These are phyloP conservation scores for Lasius fuliginosus DNA, from an alignment of 2,888 invertebrate genomes.

Conservation along the genomic window DNA sequence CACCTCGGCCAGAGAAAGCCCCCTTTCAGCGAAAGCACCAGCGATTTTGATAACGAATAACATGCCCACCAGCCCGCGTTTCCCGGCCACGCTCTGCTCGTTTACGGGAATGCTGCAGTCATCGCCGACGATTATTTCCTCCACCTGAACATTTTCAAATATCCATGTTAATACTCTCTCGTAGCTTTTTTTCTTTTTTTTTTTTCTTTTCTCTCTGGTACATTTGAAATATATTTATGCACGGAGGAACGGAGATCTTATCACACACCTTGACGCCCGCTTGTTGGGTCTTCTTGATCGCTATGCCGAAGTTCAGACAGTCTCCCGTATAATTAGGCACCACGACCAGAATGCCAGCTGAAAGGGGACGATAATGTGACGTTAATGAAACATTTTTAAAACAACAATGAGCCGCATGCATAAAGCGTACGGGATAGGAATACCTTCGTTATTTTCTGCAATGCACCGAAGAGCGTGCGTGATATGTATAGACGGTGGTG, in stretches of 20 bases:
- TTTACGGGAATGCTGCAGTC: conserved; percentile 84
- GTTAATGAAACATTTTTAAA: conserved; percentile 2
- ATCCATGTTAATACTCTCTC: neutral
- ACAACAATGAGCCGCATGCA: neutral
- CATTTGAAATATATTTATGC: neutral
- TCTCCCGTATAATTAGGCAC: conserved; percentile 93
- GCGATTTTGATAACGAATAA: conserved; percentile 82
- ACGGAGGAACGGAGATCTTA: neutral
- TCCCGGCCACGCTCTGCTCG: conserved; percentile 85
- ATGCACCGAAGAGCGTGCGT: conserved; percentile 89
- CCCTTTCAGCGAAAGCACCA: conserved; percentile 86
- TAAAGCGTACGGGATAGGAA: conserved; percentile 52
- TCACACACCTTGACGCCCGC: conserved; percentile 51
- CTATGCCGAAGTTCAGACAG: conserved; percentile 93
- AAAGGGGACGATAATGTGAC: conserved; percentile 49
- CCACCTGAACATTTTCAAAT: conserved; percentile 72
- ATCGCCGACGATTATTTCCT: conserved; percentile 82
- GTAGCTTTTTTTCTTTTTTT: neutral
- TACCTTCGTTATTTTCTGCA: conserved; percentile 88
- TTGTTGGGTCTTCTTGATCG: conserved; percentile 90
- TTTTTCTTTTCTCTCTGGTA: neutral
- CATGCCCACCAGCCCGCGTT: conserved; percentile 85
- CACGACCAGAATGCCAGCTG: conserved; percentile 91
- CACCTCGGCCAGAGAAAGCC: conserved; percentile 87
- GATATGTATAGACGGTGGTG: conserved; percentile 91